Percentiles rank a stretch among this genome's conserved stretches.
phyloP scores from a whole-genome alignment of 30 jellyfish, hydroid and myxozoan species.

The Aurelia coerulea region DNA sequence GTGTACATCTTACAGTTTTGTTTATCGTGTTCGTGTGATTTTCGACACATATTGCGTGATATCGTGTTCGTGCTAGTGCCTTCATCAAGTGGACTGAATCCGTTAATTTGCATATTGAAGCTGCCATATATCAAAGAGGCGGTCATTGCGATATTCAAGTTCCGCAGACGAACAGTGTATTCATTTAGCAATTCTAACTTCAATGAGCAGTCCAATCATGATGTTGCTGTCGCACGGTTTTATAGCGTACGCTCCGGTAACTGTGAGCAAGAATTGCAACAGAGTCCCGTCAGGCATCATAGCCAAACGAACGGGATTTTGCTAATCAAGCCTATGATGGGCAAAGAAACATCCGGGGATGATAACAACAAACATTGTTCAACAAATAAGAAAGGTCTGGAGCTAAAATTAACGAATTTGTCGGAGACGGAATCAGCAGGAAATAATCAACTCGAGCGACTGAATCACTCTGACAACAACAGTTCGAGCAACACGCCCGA shows the following conservation, averaged over 20 bases:
- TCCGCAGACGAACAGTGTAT: conserved; percentile 1
- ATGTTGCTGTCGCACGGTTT: no score
- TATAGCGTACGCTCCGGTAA: not conserved
- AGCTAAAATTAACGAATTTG: not conserved
- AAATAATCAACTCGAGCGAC: no score
- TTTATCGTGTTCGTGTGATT: conserved; percentile 48
- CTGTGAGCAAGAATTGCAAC: not conserved
- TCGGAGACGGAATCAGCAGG: no score
- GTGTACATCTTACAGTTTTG: conserved; percentile 64
- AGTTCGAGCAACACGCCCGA: no score
- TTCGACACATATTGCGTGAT: conserved; percentile 66
- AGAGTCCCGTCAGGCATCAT: not conserved
- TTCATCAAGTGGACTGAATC: conserved; percentile 61
- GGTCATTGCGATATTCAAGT: conserved; percentile 1
- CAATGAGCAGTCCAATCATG: not conserved
- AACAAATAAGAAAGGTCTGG: not conserved
- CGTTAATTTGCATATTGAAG: conserved; percentile 63
- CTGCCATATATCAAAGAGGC: conserved; percentile 33
- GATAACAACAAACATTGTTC: not conserved
- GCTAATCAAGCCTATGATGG: not conserved
- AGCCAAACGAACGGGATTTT: not conserved
- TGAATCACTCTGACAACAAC: no score
- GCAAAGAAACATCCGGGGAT: not conserved
- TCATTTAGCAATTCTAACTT: conserved; percentile 12
- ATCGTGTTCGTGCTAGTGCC: conserved; percentile 42